A percentile compares a stretch with the other conserved stretches of the same genome.
Evolutionary conservation across 2,113 vertebrate species (phyloP).

Genomic region (Nerophis lumbriciformis): DNA sequence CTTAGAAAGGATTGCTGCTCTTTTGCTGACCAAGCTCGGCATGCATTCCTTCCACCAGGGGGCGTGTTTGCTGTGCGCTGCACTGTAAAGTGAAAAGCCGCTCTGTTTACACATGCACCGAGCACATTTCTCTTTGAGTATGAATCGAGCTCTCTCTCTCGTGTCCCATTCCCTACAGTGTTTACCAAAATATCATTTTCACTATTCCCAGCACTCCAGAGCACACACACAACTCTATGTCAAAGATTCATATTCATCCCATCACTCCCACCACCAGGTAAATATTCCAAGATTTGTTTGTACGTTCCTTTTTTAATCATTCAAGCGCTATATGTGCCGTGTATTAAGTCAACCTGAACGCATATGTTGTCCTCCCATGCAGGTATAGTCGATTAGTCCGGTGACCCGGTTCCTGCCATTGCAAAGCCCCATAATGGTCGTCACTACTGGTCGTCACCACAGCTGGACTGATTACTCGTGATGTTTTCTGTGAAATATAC

Average conservation of each 20-base stretch:
- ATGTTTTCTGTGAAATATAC: neutral
- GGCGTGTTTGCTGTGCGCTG: conserved; percentile 24
- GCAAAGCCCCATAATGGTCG: neutral
- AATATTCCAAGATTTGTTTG: conserved; percentile 26
- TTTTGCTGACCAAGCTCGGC: conserved; percentile 17
- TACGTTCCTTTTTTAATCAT: conserved; percentile 31
- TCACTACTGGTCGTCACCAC: conserved; percentile 15
- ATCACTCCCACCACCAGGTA: conserved; percentile 25
- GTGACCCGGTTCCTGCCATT: conserved; percentile 47
- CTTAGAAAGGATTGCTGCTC: conserved; percentile 43
- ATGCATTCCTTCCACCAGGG: conserved; percentile 61
- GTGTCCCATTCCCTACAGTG: conserved; percentile 4
- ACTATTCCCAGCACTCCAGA: conserved; percentile 11
- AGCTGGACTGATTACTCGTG: conserved; percentile 15
- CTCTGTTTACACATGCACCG: conserved; percentile 9
- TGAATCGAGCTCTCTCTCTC: conserved; percentile 21
- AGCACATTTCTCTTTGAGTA: conserved; percentile 15
- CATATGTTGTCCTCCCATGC: conserved; percentile 52
- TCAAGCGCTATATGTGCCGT: conserved; percentile 24
- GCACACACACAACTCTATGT: conserved; percentile 27
- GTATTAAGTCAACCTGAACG: conserved; percentile 36
- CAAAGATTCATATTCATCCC: conserved; percentile 28
- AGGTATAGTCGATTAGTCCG: conserved; percentile 35
- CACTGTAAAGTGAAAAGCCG: conserved; percentile 23
- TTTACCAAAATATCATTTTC: conserved; percentile 20